Percentiles rank a stretch among this genome's conserved stretches.
Evolutionary conservation across 2,888 invertebrate genomes (phyloP).

Genomic region (Molanna angustata): DNA sequence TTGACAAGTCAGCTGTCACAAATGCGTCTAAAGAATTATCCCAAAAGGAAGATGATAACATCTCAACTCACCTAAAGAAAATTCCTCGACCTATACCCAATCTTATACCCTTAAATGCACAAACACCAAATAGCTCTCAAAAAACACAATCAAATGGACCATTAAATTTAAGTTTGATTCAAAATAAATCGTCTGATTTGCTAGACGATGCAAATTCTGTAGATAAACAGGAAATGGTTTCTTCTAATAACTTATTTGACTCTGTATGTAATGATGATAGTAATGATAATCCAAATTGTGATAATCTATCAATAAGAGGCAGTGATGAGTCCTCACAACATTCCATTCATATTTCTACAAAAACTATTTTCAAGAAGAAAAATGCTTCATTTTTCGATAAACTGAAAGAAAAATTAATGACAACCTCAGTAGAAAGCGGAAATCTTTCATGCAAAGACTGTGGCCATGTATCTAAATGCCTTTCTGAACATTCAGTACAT

Average conservation of each 20-base stretch:
- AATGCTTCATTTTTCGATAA: constrained; percentile 80
- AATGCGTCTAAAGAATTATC: constrained; percentile 6
- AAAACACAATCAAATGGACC: constrained; percentile 47
- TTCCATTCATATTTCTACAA: constrained; percentile 31
- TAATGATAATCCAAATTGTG: constrained; percentile 23
- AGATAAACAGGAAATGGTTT: neutral
- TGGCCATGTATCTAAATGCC: constrained; percentile 74
- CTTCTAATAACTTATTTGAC: constrained; percentile 7
- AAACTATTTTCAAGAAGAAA: constrained; percentile 56
- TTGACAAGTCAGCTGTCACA: too few relatives aligned
- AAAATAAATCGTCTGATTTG: constrained; percentile 15
- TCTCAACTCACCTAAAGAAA: constrained; percentile 37
- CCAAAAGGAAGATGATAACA: neutral
- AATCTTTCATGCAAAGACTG: constrained; percentile 68
- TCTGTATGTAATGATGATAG: constrained; percentile 27
- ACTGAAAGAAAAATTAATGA: constrained; percentile 70
- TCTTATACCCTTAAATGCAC: constrained; percentile 62
- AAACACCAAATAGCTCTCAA: constrained; percentile 40
- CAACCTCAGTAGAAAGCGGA: constrained; percentile 61
- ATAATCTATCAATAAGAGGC: constrained; percentile 21
- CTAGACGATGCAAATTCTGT: constrained; percentile 27
- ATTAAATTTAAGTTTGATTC: constrained; percentile 37
- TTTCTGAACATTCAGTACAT: constrained; percentile 79
- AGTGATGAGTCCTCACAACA: constrained; percentile 30
- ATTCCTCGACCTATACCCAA: constrained; percentile 68